Percentiles rank a stretch among this genome's conserved stretches.
Conservation (phyloP, 2,113 vertebrate genomes). For the Empidonax alnorum region DNA sequence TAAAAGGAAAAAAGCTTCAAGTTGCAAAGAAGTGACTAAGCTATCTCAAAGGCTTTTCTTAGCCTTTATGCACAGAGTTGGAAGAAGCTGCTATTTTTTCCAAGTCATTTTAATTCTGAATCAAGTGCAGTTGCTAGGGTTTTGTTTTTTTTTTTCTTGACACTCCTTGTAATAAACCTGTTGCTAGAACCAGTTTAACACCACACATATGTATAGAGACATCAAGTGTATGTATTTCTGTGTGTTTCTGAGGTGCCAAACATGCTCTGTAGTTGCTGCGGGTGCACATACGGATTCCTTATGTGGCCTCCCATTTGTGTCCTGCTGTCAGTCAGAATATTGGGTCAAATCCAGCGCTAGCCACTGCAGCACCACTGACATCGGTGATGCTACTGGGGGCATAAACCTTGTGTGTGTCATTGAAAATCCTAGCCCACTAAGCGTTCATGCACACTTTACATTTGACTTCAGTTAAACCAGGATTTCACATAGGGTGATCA, state of each 20-base stretch:
- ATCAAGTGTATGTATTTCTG: not conserved
- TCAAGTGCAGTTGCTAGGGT: not conserved
- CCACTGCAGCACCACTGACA: not conserved
- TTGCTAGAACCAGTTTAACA: not conserved
- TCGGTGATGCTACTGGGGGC: fast-evolving
- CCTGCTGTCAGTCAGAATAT: not conserved
- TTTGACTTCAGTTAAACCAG: not conserved
- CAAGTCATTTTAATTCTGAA: not conserved
- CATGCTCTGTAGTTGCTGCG: not conserved
- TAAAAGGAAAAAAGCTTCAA: constrained; percentile 76
- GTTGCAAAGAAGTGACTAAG: constrained; percentile 77
- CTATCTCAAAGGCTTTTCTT: constrained; percentile 71
- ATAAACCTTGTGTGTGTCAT: not conserved
- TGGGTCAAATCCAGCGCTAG: not conserved
- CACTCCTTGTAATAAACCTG: not conserved
- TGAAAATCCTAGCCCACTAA: not conserved
- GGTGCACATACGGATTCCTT: not conserved
- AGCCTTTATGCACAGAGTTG: constrained; percentile 24
- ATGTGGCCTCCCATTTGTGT: not conserved
- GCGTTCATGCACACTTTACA: not conserved
- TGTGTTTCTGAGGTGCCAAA: not conserved
- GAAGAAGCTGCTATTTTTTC: constrained; percentile 18
- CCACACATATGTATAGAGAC: too few species aligned
- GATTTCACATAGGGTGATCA: not conserved
- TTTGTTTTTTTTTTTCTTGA: not conserved